Base-by-base conservation (phyloP, 2,888 invertebrate genomes). In the Dendrolimus pini region DNA sequence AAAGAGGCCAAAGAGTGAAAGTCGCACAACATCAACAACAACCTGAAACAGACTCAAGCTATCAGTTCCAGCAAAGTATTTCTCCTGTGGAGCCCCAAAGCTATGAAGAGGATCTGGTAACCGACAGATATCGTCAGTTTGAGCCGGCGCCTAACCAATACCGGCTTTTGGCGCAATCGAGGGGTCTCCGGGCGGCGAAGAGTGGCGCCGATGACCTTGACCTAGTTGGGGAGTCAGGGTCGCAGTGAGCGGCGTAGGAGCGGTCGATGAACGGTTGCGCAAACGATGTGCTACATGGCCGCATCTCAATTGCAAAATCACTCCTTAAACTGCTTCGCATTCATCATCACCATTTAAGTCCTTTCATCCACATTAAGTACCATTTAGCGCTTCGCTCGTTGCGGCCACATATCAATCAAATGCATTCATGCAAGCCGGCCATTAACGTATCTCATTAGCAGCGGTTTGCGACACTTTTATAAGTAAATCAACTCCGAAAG, bases 181-280 rank as follows among this genome's bases (percentile, higher is more conserved):
- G 18, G 18, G 53, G 53, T 30, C 71, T 58, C 65, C 57, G 61
- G 58, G 12, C 63, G 56, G 47, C 56, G 71, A 67, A 56, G 74
- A 72, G 58, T 74, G 67, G 62, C 74, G 71, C 68, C 71, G 73
- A 71, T 85, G 90, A 87, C 87, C 87, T 87, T 88, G 88, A 87
- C 89, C 89, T 77, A 80, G 69, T 69, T 83, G 66, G 57, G 57
- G 64, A 63, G 65, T 65, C 72, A 69, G 64, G 70, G 72, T 61
- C 64, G 62, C 69, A 57, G 57, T 65, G 68, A 74, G 72, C 74
- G 72, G 64, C 74, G 69, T 65, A 66, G 61, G 65, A 41, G 6
- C 57, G 53, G 41, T 56, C 68, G 68, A 59, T 60, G 65, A 65
- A 62, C 70, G 69, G 55, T 76, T 70, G 73, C 69, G 74, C 71